Evolutionary conservation across 1,140 invertebrate genomes (phyloP), one percentile per base, ranked within the genome.

Genomic region (Bombus confusus): DNA sequence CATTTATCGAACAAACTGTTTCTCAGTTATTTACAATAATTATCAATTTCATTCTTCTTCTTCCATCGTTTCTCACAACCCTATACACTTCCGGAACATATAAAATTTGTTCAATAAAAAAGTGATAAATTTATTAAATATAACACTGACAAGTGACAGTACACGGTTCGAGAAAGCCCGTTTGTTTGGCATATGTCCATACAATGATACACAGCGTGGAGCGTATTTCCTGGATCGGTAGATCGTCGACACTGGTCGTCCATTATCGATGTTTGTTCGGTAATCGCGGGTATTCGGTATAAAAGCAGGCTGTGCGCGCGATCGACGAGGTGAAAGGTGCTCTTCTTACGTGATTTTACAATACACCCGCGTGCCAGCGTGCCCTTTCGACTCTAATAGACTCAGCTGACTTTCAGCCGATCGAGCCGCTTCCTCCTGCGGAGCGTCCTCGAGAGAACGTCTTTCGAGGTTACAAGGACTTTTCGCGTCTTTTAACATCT

Each of bases 291-390:
- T 72, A 66, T 86, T 86, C 68, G 76, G 64, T 85, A 9, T 80
- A 89, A 89, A 77, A 57, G 71, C 86, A 59, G 62, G 34, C 39
- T 64, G 83, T 80, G 78, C 71, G 80, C 37, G 83, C 66, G 69
- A 76, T n/a, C 57, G 64, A 37, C 80, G 91, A 93, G 93, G 92
- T 92, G 91, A 93, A 93, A 93, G 92, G 91, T 93, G 91, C 92
- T 94, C 92, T 91, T 93, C 92, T 94, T 93, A 94, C 92, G 93
- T 93, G 93, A 94, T 92, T 93, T 88, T 92, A 93, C 90, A 93
- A 92, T 92, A 88, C 73, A 73, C n/a, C 88, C 80, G 85, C 71
- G 81, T 92, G 92, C 90, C 89, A 87, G 91, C 90, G 34, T 93
- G 92, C 90, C 92, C 92, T 93, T 93, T 93, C 88, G 83, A 83